These are phyloP conservation scores for Zaprionus lachaisei DNA, from an alignment of 1,140 invertebrate genomes.

Conservation along the genomic window DNA sequence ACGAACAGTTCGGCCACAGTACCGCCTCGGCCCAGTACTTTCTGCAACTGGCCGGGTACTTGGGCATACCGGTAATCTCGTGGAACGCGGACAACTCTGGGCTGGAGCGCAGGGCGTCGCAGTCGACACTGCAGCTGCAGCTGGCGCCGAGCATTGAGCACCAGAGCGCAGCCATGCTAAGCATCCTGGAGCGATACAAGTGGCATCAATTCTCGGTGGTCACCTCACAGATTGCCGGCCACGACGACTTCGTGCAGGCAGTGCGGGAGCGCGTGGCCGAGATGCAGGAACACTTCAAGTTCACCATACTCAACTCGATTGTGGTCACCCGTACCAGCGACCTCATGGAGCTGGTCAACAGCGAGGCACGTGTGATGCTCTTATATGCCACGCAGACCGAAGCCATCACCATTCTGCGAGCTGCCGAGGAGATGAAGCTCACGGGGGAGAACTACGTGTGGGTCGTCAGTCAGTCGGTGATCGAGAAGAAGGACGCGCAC, in stretches of 20 bases:
- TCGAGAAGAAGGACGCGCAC: constrained; percentile 91
- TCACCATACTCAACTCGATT: constrained; percentile 94
- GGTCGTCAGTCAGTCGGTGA: constrained; percentile 98
- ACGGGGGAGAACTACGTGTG: constrained; percentile 98
- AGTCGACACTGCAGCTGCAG: constrained; percentile 94
- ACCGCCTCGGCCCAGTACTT: constrained; percentile 97
- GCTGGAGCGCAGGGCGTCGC: constrained; percentile 91
- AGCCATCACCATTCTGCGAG: constrained; percentile 92
- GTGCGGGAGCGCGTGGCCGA: constrained; percentile 93
- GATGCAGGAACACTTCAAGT: constrained; percentile 94
- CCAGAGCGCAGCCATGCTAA: constrained; percentile 96
- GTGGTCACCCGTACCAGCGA: constrained; percentile 89
- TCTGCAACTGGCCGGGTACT: constrained; percentile 94
- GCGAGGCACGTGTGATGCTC: constrained; percentile 96
- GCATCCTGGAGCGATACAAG: constrained; percentile 96
- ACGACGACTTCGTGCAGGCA: constrained; percentile 97
- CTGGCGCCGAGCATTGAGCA: constrained; percentile 97
- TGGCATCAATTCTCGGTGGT: constrained; percentile 98
- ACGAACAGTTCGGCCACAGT: constrained; percentile 93
- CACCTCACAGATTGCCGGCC: constrained; percentile 96
- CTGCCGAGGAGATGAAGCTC: constrained; percentile 92
- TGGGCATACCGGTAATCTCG: constrained; percentile 94
- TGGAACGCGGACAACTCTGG: constrained; percentile 98
- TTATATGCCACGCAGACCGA: constrained; percentile 95
- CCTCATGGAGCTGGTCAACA: constrained; percentile 92